Base-by-base conservation (phyloP, 1,140 invertebrate species). In the Halyomorpha halys region DNA sequence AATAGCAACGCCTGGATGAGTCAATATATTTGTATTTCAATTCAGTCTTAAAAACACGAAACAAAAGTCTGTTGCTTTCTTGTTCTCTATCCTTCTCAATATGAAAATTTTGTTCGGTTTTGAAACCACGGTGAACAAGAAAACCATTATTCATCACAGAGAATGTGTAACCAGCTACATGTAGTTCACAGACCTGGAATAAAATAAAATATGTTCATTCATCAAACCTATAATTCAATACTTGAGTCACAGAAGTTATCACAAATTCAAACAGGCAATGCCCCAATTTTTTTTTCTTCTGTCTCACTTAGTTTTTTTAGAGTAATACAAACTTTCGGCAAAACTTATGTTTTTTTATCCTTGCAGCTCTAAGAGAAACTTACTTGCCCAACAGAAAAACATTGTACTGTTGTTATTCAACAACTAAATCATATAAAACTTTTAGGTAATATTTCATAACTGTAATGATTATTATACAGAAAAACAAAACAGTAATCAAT, bases 71-170 rank as follows among this genome's bases (percentile, higher is more conserved):
- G 70, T 83, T 83, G 47, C 71, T 70, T 66, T 78, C 75, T 61
- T 78, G 74, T 66, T 83, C 80, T 27, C 70, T 64, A 60, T 81
- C 75, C 71, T 80, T 81, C 6, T 72, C 72, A 23, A 68, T 56
- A 63, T 81, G 80, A 71, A 82, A 83, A 6, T 73, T 73, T 5
- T 67, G 65, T 19, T 70, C 30, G 11, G 74, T 75, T 70, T 83
- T 83, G 67, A 80, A 78, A 21, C 82, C 82, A 66, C 71, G 71
- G 71, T 84, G 82, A 14, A 83, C 73, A 2, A 84, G 68, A 70
- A 83, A 84, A 2, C 80, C 81, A 67, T 81, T 80, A 71, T 82
- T 80, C 15, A 84, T 73, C 23, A 84, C 79, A 18, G 76, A 73
- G 70, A 83, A 84, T 51, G 76, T 75, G 71, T 78, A 83, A 9